A percentile compares a stretch with the other conserved stretches of the same genome.
These are phyloP conservation scores for Tupiocoris notatus DNA, from an alignment of 2,888 invertebrate genomes.

Conservation along the genomic window DNA sequence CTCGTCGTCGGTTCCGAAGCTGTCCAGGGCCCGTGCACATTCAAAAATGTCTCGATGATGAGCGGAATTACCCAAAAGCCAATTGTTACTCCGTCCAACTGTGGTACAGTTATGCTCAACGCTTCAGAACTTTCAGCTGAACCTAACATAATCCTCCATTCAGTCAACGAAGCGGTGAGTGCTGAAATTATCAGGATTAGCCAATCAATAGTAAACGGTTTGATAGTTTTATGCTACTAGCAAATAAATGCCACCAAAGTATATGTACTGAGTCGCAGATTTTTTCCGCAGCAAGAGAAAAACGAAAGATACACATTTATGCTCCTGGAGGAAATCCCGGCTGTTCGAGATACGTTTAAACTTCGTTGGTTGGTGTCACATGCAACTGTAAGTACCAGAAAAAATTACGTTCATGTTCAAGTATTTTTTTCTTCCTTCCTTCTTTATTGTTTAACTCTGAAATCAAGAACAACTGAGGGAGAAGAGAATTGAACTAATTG, in stretches of 20 bases:
- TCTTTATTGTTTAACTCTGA: too few relatives aligned
- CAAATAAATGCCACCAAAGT: too few relatives aligned
- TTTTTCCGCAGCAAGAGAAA: slow-evolving; percentile 20
- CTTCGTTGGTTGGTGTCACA: slow-evolving; percentile 25
- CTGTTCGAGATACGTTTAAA: slow-evolving; percentile 28
- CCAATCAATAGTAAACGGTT: too few relatives aligned
- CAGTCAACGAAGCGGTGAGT: slow-evolving; percentile 9
- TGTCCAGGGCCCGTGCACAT: slow-evolving; percentile 14
- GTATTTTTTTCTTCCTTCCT: too few relatives aligned
- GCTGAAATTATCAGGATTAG: not conserved
- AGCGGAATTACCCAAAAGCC: slow-evolving; percentile 14
- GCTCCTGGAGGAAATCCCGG: slow-evolving; percentile 23
- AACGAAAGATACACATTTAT: slow-evolving; percentile 29
- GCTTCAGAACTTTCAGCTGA: slow-evolving; percentile 16
- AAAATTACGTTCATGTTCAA: too few relatives aligned
- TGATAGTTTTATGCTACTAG: too few relatives aligned
- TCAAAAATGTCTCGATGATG: slow-evolving; percentile 33
- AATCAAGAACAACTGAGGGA: too few relatives aligned
- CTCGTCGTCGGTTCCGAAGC: slow-evolving; percentile 27
- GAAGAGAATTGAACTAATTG: too few relatives aligned
- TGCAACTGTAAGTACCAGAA: slow-evolving; percentile 11
- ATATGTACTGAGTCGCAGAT: too few relatives aligned
- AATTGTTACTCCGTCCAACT: slow-evolving; percentile 19
- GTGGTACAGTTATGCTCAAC: slow-evolving; percentile 26
- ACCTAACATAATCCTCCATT: slow-evolving; percentile 28